Base-by-base conservation (phyloP, 2,797 vertebrate species). In the Micropoecilia bifurca region DNA sequence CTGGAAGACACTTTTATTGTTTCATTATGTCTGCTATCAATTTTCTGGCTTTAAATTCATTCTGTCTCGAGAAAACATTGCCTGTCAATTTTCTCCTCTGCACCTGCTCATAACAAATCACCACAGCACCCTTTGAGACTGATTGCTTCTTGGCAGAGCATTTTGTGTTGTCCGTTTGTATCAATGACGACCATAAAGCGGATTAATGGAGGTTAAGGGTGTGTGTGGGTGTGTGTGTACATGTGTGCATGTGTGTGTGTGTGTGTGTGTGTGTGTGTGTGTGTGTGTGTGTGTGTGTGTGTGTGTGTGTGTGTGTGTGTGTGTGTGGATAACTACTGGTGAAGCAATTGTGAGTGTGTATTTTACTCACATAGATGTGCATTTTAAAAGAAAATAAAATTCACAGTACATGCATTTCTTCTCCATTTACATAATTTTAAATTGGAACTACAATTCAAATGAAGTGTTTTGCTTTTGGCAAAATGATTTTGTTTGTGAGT, bases 61-160 rank as follows among this genome's bases (percentile, higher is more conserved):
- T 75, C 73, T 80, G 85, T 89, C 85, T 85, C 83, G 79, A 94
- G 91, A 89, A 93, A 93, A 93, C 75, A 84, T 83, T 83, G 80
- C 80, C 85, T 87, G 90, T 95, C 93, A 91, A 87, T 92, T 92
- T 86, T 76, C 76, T 82, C 79, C 84, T 71, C 80, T 80, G 82
- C 92, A 94, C 92, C 91, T 95, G 91, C 88, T 91, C 87, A 85
- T 84, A 95, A 93, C 91, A 92, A 93, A 93, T 94, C 92, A 92
- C 71, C 13, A 68, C 83, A 36, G 74, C 68, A 28, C 78, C 91
- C 76, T 76, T 82, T 80, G 73, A 87, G 88, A 91, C 83, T 86
- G 86, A 89, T 89, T 86, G 86, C 79, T 84, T 91, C 87, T 85
- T 91, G 89, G 92, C 90, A 87, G 79, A 84, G 86, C 68, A 2